These are phyloP conservation scores for Orchestia grillus DNA, from an alignment of 1,140 invertebrate genomes.

Conservation along the genomic window DNA sequence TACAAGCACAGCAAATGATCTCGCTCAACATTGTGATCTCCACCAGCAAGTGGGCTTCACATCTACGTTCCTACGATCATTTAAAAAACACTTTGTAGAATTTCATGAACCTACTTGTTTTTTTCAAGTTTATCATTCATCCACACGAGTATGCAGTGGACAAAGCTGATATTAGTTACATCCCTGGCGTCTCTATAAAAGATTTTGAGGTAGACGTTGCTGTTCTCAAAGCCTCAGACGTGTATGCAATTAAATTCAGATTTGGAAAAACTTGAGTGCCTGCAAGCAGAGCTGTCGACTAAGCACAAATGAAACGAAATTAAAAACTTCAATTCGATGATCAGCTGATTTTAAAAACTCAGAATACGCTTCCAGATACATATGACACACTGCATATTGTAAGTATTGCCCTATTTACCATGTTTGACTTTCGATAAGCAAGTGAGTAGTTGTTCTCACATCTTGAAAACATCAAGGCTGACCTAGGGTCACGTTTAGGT, in stretches of 20 bases:
- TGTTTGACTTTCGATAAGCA: not conserved
- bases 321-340: not conserved
- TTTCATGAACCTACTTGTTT: not conserved
- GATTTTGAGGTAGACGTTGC: constrained; percentile 5
- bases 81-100: not conserved
- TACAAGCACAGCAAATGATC: not conserved
- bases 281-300: not conserved
- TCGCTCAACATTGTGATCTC: not conserved
- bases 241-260: not conserved
- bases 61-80: not conserved
- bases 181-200: not conserved
- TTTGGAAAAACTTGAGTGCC: constrained; percentile 18
- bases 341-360: constrained; percentile 9
- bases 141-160: not conserved
- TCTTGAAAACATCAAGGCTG: not conserved
- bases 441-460: not conserved
- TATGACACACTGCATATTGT: not conserved
- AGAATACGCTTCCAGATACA: constrained; percentile 12
- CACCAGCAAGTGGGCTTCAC: not conserved
- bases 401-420: not conserved
- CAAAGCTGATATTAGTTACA: not conserved
- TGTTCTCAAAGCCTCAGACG: not conserved
- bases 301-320: constrained; percentile 10
- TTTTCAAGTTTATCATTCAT: not conserved
- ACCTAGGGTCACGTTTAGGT: constrained; percentile 4